Evolutionary conservation across 2,113 vertebrate genomes (phyloP).

Genomic region (Dunckerocampus dactyliophorus): DNA sequence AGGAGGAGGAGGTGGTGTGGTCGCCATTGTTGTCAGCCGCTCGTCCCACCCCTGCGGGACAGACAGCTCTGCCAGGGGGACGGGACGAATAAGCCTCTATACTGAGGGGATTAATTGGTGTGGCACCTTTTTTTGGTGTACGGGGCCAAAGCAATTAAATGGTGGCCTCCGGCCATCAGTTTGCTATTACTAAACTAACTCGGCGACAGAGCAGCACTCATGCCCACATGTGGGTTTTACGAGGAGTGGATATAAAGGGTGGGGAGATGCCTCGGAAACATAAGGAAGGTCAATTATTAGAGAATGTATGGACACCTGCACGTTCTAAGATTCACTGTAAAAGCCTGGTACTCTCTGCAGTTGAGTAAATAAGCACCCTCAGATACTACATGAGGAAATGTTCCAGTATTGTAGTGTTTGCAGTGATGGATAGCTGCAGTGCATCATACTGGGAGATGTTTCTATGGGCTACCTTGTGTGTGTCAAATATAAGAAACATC

Average conservation of each 20-base stretch:
- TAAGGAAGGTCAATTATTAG: conserved; percentile 4
- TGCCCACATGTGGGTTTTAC: conserved; percentile 18
- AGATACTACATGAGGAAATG: too few species aligned
- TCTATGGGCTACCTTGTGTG: too few species aligned
- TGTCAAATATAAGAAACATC: too few species aligned
- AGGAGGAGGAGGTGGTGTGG: conserved; percentile 26
- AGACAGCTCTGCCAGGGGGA: conserved; percentile 39
- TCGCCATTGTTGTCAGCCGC: conserved; percentile 37
- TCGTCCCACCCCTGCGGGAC: conserved; percentile 48
- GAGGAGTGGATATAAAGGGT: conserved; percentile 13
- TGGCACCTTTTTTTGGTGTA: conserved; percentile 59
- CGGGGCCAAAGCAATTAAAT: conserved; percentile 71
- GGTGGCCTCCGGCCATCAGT: conserved; percentile 60
- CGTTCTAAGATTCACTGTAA: too few species aligned
- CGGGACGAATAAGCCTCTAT: conserved; percentile 37
- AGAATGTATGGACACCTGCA: too few species aligned
- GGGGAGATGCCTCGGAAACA: conserved; percentile 10
- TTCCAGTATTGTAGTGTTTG: too few species aligned
- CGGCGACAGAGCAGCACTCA: conserved; percentile 52
- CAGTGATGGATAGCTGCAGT: too few species aligned
- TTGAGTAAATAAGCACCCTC: too few species aligned
- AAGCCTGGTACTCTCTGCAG: too few species aligned
- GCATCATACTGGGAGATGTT: too few species aligned
- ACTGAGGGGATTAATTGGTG: conserved; percentile 68
- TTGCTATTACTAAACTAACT: conserved; percentile 54